Evolutionary conservation across 2,113 vertebrate genomes (phyloP).

Genomic region (Galemys pyrenaicus): DNA sequence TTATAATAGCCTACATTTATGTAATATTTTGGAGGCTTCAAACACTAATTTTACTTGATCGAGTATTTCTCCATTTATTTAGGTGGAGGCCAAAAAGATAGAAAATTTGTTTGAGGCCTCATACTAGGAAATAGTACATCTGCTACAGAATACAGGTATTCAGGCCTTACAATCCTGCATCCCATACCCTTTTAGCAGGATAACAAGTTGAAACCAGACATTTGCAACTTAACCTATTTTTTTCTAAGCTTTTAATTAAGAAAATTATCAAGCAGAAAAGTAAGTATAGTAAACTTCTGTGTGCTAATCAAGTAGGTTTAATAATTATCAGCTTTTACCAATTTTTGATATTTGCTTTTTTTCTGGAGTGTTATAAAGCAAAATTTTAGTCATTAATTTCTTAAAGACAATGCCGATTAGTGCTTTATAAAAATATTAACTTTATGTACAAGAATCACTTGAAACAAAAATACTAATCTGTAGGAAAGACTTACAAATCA

Average conservation of each 20-base stretch:
- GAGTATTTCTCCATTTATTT: neutral
- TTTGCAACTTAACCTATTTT: neutral
- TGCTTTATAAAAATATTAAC: neutral
- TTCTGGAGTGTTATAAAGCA: neutral
- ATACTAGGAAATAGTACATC: neutral
- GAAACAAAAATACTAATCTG: neutral
- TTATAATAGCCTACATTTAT: neutral
- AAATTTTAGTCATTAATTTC: neutral
- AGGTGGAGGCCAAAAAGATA: neutral
- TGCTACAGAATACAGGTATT: neutral
- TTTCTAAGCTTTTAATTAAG: neutral
- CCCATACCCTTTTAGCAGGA: neutral
- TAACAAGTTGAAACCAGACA: neutral
- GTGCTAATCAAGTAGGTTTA: neutral
- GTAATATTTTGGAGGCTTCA: neutral
- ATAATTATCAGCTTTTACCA: neutral
- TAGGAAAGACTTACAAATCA: neutral
- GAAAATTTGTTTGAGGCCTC: neutral
- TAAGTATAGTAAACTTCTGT: neutral
- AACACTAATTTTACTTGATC: neutral
- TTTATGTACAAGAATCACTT: neutral
- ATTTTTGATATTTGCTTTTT: neutral
- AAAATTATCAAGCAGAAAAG: neutral
- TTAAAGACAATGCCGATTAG: neutral
- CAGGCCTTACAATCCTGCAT: neutral